Base-by-base conservation (phyloP, 2,797 vertebrate species). In the Melopsittacus undulatus region DNA sequence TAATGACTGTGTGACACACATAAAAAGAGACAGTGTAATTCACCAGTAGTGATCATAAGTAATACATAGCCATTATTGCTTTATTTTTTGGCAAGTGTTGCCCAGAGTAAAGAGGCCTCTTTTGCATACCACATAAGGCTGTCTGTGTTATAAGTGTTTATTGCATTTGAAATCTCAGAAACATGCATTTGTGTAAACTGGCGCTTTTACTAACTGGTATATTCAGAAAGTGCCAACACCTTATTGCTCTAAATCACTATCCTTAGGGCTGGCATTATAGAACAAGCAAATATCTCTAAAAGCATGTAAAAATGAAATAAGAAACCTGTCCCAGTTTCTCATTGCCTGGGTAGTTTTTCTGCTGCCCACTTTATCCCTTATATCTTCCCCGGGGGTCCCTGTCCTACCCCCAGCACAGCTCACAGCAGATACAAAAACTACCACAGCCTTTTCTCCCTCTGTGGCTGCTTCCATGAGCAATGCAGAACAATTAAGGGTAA, bases 321-420 rank as follows among this genome's bases (percentile, higher is more conserved):
- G 16, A 70, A 11, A 40, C 17, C 6, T 66, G 5, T 20, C 29
- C 16, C 26, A 34, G 3, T 23, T 79, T 51, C 22, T 56, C 7
- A 0, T 80, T 66, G 14, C 26, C 30, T 75, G 40, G n/a, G 30
- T 54, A 59, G 10, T 36, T 85, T 63, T 92, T 67, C 48, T 92
- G 49, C 43, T 64, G 13, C 18, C 26, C 19, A 20, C 19, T 22
- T 4, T 56, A 40, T 7, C 3, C 11, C 9, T 49, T 1, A 9
- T 4, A 1, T 42, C 22, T 46, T 49, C 18, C 22, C 19, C 1
- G 0, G 7, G 17, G 1, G 4, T 48, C 52, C 8, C 34, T 57
- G 16, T 69, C 16, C 42, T 81, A 10, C 7, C 5, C 6, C 5
- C 27, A 42, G 21, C 30, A 4, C 38, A 57, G 32, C 49, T 62